Evolutionary conservation across 2,797 vertebrate genomes (phyloP), one percentile per base, ranked within the genome.

Genomic region (Tragopan temminckii): DNA sequence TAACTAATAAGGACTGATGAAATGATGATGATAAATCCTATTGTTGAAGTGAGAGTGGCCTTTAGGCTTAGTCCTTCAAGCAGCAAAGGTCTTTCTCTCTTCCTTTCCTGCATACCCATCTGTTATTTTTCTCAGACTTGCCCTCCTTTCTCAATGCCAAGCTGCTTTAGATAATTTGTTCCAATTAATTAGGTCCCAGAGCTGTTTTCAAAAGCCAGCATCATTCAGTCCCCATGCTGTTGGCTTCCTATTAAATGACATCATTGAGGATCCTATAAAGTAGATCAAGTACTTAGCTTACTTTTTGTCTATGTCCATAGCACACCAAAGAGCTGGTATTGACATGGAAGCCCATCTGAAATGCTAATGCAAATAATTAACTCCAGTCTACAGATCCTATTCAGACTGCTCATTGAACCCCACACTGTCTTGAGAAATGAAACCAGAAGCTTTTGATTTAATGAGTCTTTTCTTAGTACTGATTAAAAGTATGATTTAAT

Each of bases 331-430:
- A 80, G 61, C 40, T 80, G 77, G 24, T 94, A 94, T 96, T 94
- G 95, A 85, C 29, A 35, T 48, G 64, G 82, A 88, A 92, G 23
- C 74, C 59, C 42, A 87, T 96, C 77, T 93, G 92, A 97, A 95
- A 95, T 93, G 89, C 77, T 96, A 93, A 96, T 93, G 69, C 42
- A 85, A 91, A 87, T 92, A 83, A 93, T 96, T 95, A 96, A 95
- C 80, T 92, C 15, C 48, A 87, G 55, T 68, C 82, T 89, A 23
- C 33, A 78, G 80, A 77, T 57, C 88, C 69, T 50, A 80, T 93
- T 96, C 80, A 94, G 53, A 82, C 72, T 95, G 71, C 72, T 90
- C 7, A 5, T 52, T 83, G 91, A 94, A 93, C 62, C 38, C 70
- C 53, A 75, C 46, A 74, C 11, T 1, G 1, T 80, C 68, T 86